phyloP scores from a whole-genome alignment of 2,113 vertebrate genomes.

The Spea multiplicata region DNA sequence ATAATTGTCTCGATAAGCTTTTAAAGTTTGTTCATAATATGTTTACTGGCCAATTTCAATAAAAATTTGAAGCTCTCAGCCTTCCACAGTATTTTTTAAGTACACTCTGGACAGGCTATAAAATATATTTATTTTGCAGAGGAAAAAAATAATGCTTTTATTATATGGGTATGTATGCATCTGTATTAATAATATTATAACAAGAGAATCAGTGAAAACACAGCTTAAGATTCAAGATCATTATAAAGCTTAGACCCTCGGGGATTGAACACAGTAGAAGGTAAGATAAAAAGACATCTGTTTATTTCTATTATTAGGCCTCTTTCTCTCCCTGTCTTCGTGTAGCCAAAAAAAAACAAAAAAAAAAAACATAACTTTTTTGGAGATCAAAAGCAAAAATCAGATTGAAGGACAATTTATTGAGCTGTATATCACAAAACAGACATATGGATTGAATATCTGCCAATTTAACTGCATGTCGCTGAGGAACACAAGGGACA shows the following conservation, averaged over 20 bases:
- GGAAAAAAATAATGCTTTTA: neutral
- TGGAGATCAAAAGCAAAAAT: conserved; percentile 46
- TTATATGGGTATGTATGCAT: neutral
- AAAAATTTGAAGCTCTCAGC: no score
- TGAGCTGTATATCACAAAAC: conserved; percentile 1
- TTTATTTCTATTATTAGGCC: conserved; percentile 50
- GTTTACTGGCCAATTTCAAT: no score
- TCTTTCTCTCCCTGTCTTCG: conserved; percentile 12
- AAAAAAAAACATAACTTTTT: conserved; percentile 55
- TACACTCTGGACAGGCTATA: no score
- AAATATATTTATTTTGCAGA: no score
- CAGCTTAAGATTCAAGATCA: conserved; percentile 50
- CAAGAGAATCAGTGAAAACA: conserved; percentile 35
- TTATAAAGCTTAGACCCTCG: conserved; percentile 50
- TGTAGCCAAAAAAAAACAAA: conserved; percentile 54
- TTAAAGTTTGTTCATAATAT: no score
- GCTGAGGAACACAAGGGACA: neutral
- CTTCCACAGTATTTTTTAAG: no score
- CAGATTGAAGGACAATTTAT: conserved; percentile 44
- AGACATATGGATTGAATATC: neutral
- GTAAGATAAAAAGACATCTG: conserved; percentile 49
- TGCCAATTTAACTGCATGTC: conserved; percentile 34
- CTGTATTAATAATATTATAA: conserved; percentile 5
- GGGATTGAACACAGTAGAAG: conserved; percentile 50
- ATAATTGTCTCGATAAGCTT: no score